Base-by-base conservation (phyloP, 2,113 vertebrate species). In the Salminus brasiliensis region DNA sequence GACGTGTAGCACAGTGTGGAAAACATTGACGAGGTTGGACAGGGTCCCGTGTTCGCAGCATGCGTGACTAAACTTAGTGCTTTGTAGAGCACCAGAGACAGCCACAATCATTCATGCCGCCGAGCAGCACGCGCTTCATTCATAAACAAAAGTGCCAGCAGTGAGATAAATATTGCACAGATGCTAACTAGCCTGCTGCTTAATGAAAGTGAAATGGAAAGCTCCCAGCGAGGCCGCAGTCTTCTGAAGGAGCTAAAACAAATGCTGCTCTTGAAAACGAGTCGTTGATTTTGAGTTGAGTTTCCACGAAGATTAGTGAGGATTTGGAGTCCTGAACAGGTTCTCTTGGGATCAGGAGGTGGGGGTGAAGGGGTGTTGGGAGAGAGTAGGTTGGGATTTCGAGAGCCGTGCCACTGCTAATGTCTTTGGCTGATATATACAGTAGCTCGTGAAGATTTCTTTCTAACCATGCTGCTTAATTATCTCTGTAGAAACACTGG, bases 281-380 rank as follows among this genome's bases (percentile, higher is more conserved):
- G 85, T 81, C 27, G 83, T 72, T 82, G 84, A 87, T 89, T 88
- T 85, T 77, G 55, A 87, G 86, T 85, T 77, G 55, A 87, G 86
- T 91, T 93, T 91, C 87, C 91, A 89, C 86, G 57, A 84, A 91
- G 89, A 91, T 91, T 91, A 92, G 80, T 70, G 55, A 59, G 87
- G 89, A 89, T 91, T 91, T 89, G 62, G 70, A 90, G 74, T 84
- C 71, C 72, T 85, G 73, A 90, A 89, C 71, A 60, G 82, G 85
- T 90, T 89, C 78, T 39, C 83, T 83, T 68, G 52, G 81, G 73
- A 62, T n/a, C n/a, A 77, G 43, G 43, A 23, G 55, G 27, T 30
- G 77, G 77, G 52, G 27, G 32, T 62, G 67, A 62, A 84, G 74
- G 71, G n/a, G n/a, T n/a, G n/a, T n/a, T n/a, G n/a, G n/a, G n/a